A percentile compares a stretch with the other conserved stretches of the same genome.
Conservation (phyloP, 2,113 vertebrate species). For the Plecturocebus donacophilus region DNA sequence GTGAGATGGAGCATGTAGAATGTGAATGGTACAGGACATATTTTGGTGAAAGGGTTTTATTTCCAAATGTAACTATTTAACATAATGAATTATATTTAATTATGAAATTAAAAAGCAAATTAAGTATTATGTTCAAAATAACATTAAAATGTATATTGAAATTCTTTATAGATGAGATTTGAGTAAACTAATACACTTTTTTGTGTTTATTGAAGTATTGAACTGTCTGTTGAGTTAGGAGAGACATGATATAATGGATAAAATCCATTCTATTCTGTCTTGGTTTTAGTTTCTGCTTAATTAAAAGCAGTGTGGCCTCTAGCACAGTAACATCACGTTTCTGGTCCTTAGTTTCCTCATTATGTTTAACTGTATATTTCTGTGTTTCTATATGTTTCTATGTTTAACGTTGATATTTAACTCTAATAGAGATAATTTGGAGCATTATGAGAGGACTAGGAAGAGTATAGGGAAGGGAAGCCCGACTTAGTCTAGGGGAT, state of each 20-base stretch:
- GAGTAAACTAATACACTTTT: background rate
- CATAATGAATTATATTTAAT: background rate
- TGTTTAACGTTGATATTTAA: background rate
- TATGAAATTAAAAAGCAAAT: background rate
- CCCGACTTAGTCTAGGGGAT: background rate
- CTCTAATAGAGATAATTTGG: background rate
- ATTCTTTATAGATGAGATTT: background rate
- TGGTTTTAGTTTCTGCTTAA: background rate
- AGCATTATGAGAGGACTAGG: background rate
- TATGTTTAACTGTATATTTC: background rate
- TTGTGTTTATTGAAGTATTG: background rate
- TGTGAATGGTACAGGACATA: background rate
- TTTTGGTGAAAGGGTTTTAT: background rate
- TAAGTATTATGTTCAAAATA: background rate
- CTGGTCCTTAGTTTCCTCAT: background rate
- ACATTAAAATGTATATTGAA: background rate
- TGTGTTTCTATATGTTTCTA: rapidly evolving
- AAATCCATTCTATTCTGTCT: background rate
- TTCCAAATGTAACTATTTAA: background rate
- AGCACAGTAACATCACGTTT: background rate
- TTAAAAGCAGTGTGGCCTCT: background rate
- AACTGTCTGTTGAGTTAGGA: background rate
- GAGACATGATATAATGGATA: background rate
- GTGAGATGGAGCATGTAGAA: background rate
- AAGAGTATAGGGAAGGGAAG: background rate